These are phyloP conservation scores for Parazoanthus darwini DNA, from an alignment of 92 coral and sea anemone species.

Conservation along the genomic window DNA sequence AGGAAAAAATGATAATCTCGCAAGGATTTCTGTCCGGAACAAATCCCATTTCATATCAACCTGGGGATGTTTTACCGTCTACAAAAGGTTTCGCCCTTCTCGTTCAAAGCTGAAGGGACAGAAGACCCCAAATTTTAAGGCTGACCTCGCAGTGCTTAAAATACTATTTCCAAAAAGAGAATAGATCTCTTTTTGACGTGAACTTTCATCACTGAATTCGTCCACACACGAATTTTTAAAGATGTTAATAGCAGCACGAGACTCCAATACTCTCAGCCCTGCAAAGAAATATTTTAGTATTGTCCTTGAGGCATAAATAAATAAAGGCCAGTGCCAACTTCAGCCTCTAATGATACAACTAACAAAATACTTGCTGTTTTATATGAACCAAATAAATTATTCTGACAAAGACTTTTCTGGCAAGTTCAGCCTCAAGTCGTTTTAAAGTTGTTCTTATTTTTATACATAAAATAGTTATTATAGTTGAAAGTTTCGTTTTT, in stretches of 20 bases:
- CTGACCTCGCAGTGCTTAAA: conserved; percentile 63
- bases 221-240: background rate
- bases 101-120: background rate
- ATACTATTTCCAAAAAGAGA: conserved; percentile 57
- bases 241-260: conserved; percentile 8
- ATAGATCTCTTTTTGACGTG: conserved; percentile 44
- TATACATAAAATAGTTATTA: no score
- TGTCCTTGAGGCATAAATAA: conserved; percentile 21
- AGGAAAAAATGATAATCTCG: background rate
- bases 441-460: no score
- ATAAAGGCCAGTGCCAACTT: background rate
- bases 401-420: background rate
- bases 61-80: background rate
- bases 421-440: background rate
- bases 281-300: conserved; percentile 6
- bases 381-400: background rate
- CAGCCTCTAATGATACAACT: background rate
- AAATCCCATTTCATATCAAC: background rate
- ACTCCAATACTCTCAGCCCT: conserved; percentile 3
- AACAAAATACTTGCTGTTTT: background rate
- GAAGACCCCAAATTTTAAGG: background rate
- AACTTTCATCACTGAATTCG: conserved; percentile 40
- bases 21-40: background rate
- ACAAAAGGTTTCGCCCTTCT: conserved; percentile 14
- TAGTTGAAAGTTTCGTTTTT: no score